These are phyloP conservation scores for Siniperca chuatsi DNA, from an alignment of 2,113 vertebrate species.

Conservation along the genomic window DNA sequence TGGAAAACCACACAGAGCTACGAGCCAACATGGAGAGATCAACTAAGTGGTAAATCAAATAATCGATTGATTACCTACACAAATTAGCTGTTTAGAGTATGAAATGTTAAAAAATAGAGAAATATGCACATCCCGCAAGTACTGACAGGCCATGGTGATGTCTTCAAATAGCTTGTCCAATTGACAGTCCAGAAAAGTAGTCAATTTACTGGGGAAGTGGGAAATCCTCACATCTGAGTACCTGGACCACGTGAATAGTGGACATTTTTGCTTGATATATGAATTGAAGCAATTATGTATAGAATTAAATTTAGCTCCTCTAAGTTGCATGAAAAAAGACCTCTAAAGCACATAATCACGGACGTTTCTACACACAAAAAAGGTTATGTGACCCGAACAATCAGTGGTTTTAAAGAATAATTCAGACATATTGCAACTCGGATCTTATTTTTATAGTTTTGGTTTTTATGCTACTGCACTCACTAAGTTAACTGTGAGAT, in stretches of 20 bases:
- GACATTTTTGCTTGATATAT: neutral
- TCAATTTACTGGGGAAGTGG: neutral
- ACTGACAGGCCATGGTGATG: too few species aligned
- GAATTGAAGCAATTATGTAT: neutral
- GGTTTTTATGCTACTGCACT: neutral
- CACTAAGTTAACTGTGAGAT: neutral
- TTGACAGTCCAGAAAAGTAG: neutral
- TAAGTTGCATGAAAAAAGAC: neutral
- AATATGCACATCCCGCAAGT: too few species aligned
- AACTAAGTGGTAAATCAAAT: constrained; percentile 20
- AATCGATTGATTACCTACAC: neutral
- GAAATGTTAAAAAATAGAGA: neutral
- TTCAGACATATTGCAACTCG: too few species aligned
- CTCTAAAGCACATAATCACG: neutral
- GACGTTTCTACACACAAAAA: neutral
- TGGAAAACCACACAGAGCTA: constrained; percentile 21
- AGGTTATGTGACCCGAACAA: neutral
- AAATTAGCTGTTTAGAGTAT: neutral
- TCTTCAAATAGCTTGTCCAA: neutral
- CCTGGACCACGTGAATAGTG: neutral
- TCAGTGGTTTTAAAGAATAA: neutral
- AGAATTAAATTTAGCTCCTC: neutral
- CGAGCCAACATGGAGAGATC: constrained; percentile 4
- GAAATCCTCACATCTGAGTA: neutral
- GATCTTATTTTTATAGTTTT: too few species aligned